These are phyloP conservation scores for Xenopus borealis DNA, from an alignment of 2,113 vertebrate species.

Conservation along the genomic window DNA sequence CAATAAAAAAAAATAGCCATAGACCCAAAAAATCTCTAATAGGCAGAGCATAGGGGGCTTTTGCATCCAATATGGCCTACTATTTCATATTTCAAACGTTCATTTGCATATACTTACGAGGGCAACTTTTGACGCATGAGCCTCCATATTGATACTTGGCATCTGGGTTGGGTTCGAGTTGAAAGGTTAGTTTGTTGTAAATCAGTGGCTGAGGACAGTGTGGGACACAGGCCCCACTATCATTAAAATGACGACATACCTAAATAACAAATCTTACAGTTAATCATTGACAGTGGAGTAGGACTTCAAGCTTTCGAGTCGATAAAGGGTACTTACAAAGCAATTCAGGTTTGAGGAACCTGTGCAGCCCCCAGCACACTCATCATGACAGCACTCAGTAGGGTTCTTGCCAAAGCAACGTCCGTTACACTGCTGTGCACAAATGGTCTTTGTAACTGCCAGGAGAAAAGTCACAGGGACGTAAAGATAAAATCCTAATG, in stretches of 20 bases:
- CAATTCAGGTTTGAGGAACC: constrained; percentile 82
- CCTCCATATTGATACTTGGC: constrained; percentile 93
- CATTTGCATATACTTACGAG: constrained; percentile 66
- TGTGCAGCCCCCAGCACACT: constrained; percentile 88
- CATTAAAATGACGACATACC: constrained; percentile 88
- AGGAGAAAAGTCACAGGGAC: constrained; percentile 8
- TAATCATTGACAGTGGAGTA: not conserved
- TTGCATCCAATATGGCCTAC: too few species aligned
- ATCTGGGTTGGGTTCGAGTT: constrained; percentile 87
- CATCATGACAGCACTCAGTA: constrained; percentile 88
- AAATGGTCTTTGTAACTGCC: constrained; percentile 90
- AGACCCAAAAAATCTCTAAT: too few species aligned
- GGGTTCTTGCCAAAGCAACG: constrained; percentile 89
- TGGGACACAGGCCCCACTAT: constrained; percentile 84
- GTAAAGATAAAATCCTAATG: not conserved
- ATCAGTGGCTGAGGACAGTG: constrained; percentile 85
- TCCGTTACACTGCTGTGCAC: constrained; percentile 87
- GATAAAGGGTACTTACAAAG: constrained; percentile 72
- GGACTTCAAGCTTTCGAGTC: not conserved
- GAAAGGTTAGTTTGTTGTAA: constrained; percentile 89
- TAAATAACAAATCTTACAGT: constrained; percentile 48
- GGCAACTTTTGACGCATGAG: constrained; percentile 86
- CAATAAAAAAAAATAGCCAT: too few species aligned
- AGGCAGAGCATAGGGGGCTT: too few species aligned
- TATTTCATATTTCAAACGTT: too few species aligned